Conservation (phyloP, 2,888 invertebrate species). For the Drosophila quinaria region DNA sequence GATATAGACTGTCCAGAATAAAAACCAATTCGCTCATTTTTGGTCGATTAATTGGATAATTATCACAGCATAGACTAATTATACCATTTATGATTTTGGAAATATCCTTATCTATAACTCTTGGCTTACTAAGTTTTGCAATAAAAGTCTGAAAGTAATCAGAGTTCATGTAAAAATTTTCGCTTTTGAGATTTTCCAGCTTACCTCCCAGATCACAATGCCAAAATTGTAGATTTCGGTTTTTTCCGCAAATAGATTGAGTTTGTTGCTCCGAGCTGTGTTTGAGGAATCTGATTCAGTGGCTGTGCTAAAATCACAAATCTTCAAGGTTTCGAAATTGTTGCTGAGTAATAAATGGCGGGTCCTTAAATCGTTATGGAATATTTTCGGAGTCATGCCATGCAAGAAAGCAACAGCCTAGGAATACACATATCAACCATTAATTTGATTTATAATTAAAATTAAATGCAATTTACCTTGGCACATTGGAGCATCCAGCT, state of each 20-base stretch:
- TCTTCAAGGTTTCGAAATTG: not conserved
- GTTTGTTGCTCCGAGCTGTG: not conserved
- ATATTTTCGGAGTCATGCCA: not conserved
- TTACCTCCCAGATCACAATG: conserved; percentile 13
- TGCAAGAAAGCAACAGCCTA: conserved; percentile 14
- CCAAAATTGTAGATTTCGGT: conserved; percentile 10
- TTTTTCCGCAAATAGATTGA: not conserved
- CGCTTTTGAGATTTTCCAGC: not conserved
- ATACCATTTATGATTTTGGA: not conserved
- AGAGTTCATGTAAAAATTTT: not conserved
- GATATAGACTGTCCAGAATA: not conserved
- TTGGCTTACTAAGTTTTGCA: not conserved
- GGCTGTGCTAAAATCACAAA: conserved; percentile 7
- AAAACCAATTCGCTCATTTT: not conserved
- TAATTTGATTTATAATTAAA: no score
- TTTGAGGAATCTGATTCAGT: not conserved
- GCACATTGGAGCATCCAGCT: conserved; percentile 18
- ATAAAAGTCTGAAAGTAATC: not conserved
- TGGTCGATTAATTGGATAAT: not conserved
- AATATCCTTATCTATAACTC: not conserved
- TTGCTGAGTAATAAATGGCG: conserved; percentile 9
- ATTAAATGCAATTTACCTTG: not conserved
- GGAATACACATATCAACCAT: not conserved
- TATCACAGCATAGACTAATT: conserved; percentile 8
- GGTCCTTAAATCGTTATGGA: conserved; percentile 4